These are phyloP conservation scores for Phainopepla nitens DNA, from an alignment of 2,113 vertebrate species.

Conservation along the genomic window DNA sequence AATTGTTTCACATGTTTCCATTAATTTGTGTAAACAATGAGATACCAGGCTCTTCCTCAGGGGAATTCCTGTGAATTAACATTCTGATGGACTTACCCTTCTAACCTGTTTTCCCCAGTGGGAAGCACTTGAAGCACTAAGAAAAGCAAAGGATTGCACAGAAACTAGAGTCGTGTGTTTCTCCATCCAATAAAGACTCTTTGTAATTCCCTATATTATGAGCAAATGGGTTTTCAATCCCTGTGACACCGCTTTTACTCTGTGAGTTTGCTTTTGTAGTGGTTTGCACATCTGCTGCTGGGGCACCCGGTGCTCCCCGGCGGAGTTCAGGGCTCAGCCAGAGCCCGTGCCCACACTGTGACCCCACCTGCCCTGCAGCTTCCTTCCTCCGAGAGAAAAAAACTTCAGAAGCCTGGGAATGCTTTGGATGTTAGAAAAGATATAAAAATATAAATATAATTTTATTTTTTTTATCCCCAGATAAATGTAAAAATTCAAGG, in stretches of 20 bases:
- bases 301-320: accelerated
- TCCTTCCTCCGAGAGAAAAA: neutral
- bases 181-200: neutral
- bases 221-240: neutral
- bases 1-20: neutral
- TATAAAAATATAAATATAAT: neutral
- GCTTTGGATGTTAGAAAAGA: neutral
- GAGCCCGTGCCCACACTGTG: accelerated
- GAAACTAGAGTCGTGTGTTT: neutral
- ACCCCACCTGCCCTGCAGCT: neutral
- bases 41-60: neutral
- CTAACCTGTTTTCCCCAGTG: accelerated
- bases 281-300: neutral
- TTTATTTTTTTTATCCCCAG: neutral
- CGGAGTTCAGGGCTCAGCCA: accelerated
- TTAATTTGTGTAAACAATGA: neutral
- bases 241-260: neutral
- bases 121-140: neutral
- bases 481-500: neutral
- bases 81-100: neutral
- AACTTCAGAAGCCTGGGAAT: neutral
- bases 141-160: neutral
- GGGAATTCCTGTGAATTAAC: neutral
- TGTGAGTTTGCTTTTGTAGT: accelerated
- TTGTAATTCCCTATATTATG: accelerated